phyloP scores from a whole-genome alignment of 1,140 invertebrate species.

The Ephestia elutella region DNA sequence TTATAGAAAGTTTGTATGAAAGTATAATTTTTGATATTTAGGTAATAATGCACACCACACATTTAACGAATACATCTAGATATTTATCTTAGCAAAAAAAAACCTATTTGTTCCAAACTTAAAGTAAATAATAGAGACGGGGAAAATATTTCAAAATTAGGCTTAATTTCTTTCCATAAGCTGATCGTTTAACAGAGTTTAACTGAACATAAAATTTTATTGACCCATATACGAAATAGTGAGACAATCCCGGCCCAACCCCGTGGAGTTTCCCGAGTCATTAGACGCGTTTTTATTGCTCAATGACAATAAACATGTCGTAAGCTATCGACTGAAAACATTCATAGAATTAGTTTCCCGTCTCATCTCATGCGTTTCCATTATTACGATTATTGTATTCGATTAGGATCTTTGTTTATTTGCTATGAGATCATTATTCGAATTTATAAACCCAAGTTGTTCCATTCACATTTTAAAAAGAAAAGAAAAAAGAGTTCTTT shows the following conservation, averaged over 20 bases:
- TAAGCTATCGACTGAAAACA: constrained; percentile 70
- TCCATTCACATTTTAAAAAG: not conserved
- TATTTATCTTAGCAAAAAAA: too few species aligned
- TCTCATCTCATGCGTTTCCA: constrained; percentile 29
- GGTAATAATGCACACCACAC: too few species aligned
- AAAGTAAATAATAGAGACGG: too few species aligned
- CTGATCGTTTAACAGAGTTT: constrained; percentile 62
- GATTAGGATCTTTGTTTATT: constrained; percentile 17
- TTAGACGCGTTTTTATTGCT: constrained; percentile 70
- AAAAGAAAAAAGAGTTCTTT: not conserved
- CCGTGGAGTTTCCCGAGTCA: constrained; percentile 61
- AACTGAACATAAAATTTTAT: constrained; percentile 73
- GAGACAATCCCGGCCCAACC: constrained; percentile 52
- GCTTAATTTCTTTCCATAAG: constrained; percentile 37
- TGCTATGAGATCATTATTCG: not conserved
- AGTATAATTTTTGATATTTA: too few species aligned
- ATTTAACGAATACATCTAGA: too few species aligned
- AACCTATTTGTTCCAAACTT: too few species aligned
- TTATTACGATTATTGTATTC: constrained; percentile 55
- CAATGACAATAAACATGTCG: constrained; percentile 71
- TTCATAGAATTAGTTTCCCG: constrained; percentile 59
- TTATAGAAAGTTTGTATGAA: too few species aligned
- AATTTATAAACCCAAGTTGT: not conserved
- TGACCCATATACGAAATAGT: constrained; percentile 70
- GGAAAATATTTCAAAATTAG: not conserved